Percentiles rank a stretch among this genome's conserved stretches.
phyloP scores from a whole-genome alignment of 1,140 invertebrate genomes.

The Drosophila auraria region DNA sequence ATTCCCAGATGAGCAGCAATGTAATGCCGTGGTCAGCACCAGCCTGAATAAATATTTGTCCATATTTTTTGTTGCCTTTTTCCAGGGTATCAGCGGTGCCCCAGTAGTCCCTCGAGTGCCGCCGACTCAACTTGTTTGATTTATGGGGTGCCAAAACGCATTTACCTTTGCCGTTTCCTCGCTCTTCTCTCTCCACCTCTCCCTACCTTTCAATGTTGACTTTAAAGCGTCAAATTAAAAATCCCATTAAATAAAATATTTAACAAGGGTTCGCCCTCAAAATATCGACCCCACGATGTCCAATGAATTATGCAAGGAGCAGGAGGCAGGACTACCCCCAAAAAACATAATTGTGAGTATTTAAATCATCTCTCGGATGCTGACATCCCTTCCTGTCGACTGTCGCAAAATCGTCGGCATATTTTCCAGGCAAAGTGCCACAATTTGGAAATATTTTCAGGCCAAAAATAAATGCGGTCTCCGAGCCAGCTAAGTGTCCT shows the following conservation, averaged over 20 bases:
- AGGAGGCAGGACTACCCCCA: too few relatives aligned
- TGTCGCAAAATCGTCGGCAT: constrained; percentile 1
- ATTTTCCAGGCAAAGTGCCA: constrained; percentile 22
- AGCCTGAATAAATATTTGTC: constrained; percentile 35
- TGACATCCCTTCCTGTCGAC: constrained; percentile 5
- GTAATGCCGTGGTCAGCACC: constrained; percentile 7
- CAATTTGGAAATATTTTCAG: constrained; percentile 39
- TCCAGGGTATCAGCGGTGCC: constrained; percentile 38
- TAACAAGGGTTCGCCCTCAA: constrained; percentile 51
- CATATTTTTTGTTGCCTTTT: background rate
- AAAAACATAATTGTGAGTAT: constrained; percentile 46
- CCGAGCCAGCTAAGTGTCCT: constrained; percentile 32
- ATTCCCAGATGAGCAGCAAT: background rate
- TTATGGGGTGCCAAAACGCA: constrained; percentile 62
- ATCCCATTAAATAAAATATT: constrained; percentile 71
- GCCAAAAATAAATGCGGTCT: constrained; percentile 32
- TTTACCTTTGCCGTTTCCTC: constrained; percentile 34
- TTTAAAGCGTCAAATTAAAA: constrained; percentile 71
- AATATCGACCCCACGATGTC: constrained; percentile 48
- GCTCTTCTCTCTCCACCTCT: background rate
- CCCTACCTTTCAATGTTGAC: constrained; percentile 17
- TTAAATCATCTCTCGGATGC: constrained; percentile 32
- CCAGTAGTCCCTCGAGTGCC: background rate
- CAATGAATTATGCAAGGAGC: constrained; percentile 57
- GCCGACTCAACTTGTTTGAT: constrained; percentile 38